phyloP scores from a whole-genome alignment of 1,140 invertebrate species.

The Leptopilina clavipes region DNA sequence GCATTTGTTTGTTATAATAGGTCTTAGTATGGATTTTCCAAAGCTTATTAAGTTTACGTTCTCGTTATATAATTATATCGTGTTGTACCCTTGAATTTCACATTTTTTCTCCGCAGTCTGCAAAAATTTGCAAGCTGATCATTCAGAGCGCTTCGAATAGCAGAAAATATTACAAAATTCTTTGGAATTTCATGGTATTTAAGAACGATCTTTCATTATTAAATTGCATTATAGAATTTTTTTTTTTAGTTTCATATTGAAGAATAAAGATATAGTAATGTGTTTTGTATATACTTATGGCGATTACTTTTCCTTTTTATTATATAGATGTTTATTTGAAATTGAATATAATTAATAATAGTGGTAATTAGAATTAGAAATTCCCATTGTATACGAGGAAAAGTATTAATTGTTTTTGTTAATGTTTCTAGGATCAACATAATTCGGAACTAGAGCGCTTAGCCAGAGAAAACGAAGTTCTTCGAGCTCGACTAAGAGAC shows the following conservation, averaged over 20 bases:
- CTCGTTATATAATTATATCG: slow-evolving; percentile 24
- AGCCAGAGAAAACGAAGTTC: slow-evolving; percentile 83
- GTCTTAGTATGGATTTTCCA: slow-evolving; percentile 19
- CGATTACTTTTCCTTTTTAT: neutral
- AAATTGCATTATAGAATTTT: no score
- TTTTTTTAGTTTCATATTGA: neutral
- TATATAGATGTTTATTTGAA: no score
- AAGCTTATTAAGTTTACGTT: slow-evolving; percentile 30
- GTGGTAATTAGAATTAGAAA: slow-evolving; percentile 8
- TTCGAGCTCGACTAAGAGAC: slow-evolving; percentile 83
- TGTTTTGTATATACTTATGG: neutral
- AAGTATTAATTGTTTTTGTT: slow-evolving; percentile 35
- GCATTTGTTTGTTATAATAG: neutral
- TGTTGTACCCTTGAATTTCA: slow-evolving; percentile 14
- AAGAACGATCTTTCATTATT: neutral
- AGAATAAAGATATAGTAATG: neutral
- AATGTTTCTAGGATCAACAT: slow-evolving; percentile 76
- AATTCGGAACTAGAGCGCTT: slow-evolving; percentile 80
- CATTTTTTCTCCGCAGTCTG: slow-evolving; percentile 13
- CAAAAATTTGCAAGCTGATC: slow-evolving; percentile 20
- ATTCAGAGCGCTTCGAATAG: slow-evolving; percentile 1
- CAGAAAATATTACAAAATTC: slow-evolving; percentile 1
- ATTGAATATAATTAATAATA: neutral
- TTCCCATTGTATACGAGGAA: neutral
- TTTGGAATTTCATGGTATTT: neutral